Percentiles rank a stretch among this genome's conserved stretches.
Evolutionary conservation across 2,797 vertebrate species (phyloP).

Genomic region (Benthosema pterotum): DNA sequence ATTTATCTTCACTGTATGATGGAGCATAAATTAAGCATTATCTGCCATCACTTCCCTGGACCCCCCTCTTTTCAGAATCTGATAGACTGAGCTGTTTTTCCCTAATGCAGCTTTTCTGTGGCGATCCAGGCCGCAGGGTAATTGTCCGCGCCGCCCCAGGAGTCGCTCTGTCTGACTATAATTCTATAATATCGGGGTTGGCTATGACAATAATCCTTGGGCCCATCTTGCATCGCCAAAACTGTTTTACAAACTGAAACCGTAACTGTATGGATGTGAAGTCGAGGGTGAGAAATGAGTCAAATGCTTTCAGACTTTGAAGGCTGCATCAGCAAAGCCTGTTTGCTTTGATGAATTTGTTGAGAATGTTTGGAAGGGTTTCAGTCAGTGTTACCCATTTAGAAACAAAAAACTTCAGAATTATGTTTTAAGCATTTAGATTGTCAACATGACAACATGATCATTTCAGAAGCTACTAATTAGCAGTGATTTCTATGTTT

Average conservation of each 20-base stretch:
- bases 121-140: constrained; percentile 71
- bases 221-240: constrained; percentile 51
- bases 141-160: constrained; percentile 71
- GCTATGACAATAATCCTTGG: constrained; percentile 69
- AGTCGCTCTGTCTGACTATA: constrained; percentile 78
- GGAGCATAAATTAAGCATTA: constrained; percentile 22
- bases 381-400: too few relatives aligned
- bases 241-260: constrained; percentile 46
- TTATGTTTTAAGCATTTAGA: too few relatives aligned
- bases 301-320: constrained; percentile 10
- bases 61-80: constrained; percentile 41
- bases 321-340: constrained; percentile 21
- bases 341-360: neutral
- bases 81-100: constrained; percentile 54
- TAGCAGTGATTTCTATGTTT: too few relatives aligned
- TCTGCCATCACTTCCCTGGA: constrained; percentile 52
- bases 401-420: too few relatives aligned
- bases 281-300: constrained; percentile 31
- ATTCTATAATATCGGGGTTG: constrained; percentile 79
- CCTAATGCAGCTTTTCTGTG: constrained; percentile 62
- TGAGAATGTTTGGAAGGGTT: neutral
- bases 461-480: too few relatives aligned
- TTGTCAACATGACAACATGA: too few relatives aligned
- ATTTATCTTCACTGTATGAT: too few relatives aligned
- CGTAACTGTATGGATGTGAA: constrained; percentile 42